Conservation (phyloP, 1,140 invertebrate species). For the Megalonaias nervosa region DNA sequence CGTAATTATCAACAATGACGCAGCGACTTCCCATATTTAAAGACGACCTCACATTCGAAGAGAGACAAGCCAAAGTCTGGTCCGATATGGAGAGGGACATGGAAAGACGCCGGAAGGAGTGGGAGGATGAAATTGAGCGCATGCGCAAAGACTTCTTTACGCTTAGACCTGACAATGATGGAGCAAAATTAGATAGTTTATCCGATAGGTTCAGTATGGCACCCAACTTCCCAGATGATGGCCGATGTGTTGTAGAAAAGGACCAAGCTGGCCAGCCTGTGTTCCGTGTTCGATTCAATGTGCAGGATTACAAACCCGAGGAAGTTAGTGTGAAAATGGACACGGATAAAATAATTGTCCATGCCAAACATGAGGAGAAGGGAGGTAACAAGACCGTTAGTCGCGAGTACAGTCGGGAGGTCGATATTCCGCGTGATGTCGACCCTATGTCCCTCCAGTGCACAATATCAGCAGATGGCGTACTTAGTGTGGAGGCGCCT, state of each 20-base stretch:
- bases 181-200: slow-evolving; percentile 43
- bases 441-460: slow-evolving; percentile 64
- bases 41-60: slow-evolving; percentile 64
- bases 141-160: slow-evolving; percentile 69
- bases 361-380: slow-evolving; percentile 59
- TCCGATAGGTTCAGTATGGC: slow-evolving; percentile 43
- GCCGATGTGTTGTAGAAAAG: slow-evolving; percentile 54
- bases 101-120: slow-evolving; percentile 65
- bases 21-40: slow-evolving; percentile 65
- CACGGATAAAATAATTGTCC: slow-evolving; percentile 58
- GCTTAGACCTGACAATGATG: slow-evolving; percentile 54
- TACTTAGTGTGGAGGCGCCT: slow-evolving; percentile 64
- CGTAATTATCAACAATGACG: slow-evolving; percentile 47
- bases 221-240: slow-evolving; percentile 38
- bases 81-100: slow-evolving; percentile 68
- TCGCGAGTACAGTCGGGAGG: slow-evolving; percentile 63
- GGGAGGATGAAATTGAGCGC: slow-evolving; percentile 68
- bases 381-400: slow-evolving; percentile 55
- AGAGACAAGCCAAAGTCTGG: slow-evolving; percentile 66
- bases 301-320: slow-evolving; percentile 63
- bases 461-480: slow-evolving; percentile 65
- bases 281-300: slow-evolving; percentile 62
- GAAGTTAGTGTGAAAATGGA: slow-evolving; percentile 67
- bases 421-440: slow-evolving; percentile 65
- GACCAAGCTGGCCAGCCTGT: slow-evolving; percentile 59